These are phyloP conservation scores for Orchesellides sinensis DNA, from an alignment of 2,888 invertebrate genomes.

Conservation along the genomic window DNA sequence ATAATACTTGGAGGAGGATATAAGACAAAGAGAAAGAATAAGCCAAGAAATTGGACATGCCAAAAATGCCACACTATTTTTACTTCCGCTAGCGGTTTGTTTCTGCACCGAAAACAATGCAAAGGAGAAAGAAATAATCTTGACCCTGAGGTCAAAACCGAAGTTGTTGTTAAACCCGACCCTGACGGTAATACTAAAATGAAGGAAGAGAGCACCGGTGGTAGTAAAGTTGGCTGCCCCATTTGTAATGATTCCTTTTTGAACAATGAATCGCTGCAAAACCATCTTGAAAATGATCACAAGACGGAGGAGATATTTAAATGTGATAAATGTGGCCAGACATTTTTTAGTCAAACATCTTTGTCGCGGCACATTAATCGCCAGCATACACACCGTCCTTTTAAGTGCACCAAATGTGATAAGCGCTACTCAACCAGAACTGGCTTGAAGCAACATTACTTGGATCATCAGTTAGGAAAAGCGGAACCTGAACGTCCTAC, in stretches of 20 bases:
- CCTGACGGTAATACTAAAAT: not conserved
- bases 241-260: conserved; percentile 1
- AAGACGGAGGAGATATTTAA: conserved; percentile 2
- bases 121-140: not conserved
- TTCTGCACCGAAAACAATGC: not conserved
- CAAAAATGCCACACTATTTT: not conserved
- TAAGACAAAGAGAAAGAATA: not conserved
- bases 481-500: not conserved
- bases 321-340: not conserved
- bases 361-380: not conserved
- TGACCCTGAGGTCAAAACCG: not conserved
- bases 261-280: not conserved
- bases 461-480: not conserved
- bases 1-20: conserved; percentile 1
- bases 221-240: conserved; percentile 2
- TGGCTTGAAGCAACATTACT: not conserved
- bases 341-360: not conserved
- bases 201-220: not conserved
- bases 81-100: not conserved
- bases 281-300: conserved; percentile 1
- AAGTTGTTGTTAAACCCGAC: not conserved
- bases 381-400: not conserved
- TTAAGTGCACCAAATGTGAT: conserved; percentile 21
- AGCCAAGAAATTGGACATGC: not conserved
- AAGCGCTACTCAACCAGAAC: not conserved